Base-by-base conservation (phyloP, 2,797 vertebrate species). In the Ficedula albicollis region DNA sequence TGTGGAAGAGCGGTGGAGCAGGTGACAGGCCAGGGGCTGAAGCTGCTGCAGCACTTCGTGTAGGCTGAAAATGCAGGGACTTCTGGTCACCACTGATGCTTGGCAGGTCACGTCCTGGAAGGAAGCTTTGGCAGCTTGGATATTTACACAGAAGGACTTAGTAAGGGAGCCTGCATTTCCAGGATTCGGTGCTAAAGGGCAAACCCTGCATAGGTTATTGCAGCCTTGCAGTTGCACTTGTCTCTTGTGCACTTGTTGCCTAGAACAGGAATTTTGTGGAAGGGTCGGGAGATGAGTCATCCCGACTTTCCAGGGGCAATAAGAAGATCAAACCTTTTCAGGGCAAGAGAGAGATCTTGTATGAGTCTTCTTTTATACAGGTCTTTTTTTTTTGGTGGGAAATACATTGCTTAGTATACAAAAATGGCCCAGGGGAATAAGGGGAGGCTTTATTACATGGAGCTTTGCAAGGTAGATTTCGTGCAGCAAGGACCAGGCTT, bases 1-100 rank as follows among this genome's bases (percentile, higher is more conserved):
- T 39, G 0, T 8, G 29, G 66, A 43, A 34, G 32, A 62, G 25
- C 2, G 1, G 0, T 25, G 55, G 34, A 38, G 25, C 38, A 39
- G 34, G 30, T 36, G 17, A 59, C 0, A 8, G 62, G 21, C 19
- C 43, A 32, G 9, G 22, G 52, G 26, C 23, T 67, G 56, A 60
- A 56, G 29, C 58, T 74, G 70, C 67, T 55, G 49, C 34, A 60
- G 78, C 17, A 4, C 16, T 83, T 76, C 0, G 0, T 27, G 5
- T 17, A 21, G 32, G 8, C 29, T 87, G 54, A 39, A 87, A 77
- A 51, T 0, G 0, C 1, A 4, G 36, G 10, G 29, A 19, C 32
- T 43, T 91, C 10, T 36, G 3, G 49, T 77, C 44, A 4, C 29
- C 4, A 0, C 2, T 49, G 78, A 7, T 59, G n/a, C 34, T 66